These are phyloP conservation scores for Glaucidium brasilianum DNA, from an alignment of 2,113 vertebrate genomes.

Conservation along the genomic window DNA sequence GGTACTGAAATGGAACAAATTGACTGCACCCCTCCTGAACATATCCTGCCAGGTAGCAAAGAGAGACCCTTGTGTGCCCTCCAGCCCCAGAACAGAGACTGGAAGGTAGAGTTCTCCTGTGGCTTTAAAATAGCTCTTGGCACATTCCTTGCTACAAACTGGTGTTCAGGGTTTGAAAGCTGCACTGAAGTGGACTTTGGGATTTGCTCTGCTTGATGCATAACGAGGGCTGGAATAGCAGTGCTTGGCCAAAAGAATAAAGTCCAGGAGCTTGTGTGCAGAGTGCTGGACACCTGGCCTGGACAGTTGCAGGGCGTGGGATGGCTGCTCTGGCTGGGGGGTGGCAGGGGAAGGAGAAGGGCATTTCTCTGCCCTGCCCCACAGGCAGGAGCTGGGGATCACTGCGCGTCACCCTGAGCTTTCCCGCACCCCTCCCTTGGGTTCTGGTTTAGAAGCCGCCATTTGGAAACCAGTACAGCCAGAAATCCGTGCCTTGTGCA, in stretches of 20 bases:
- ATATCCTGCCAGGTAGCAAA: slow-evolving; percentile 95
- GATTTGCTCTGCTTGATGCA: slow-evolving; percentile 41
- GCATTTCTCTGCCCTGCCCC: neutral
- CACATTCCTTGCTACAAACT: neutral
- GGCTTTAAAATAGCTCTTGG: neutral
- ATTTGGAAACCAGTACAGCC: slow-evolving; percentile 37
- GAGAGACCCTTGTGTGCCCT: slow-evolving; percentile 91
- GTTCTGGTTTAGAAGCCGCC: neutral
- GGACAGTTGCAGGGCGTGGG: neutral
- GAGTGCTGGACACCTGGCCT: neutral
- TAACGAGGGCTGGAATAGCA: neutral
- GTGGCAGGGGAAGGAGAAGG: neutral
- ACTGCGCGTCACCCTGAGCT: neutral
- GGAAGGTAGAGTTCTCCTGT: slow-evolving; percentile 83
- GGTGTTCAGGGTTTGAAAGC: neutral
- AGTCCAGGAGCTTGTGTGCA: slow-evolving; percentile 23
- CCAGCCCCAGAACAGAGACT: slow-evolving; percentile 97
- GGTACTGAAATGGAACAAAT: slow-evolving; percentile 94
- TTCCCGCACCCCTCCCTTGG: neutral
- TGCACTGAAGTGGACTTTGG: slow-evolving; percentile 35
- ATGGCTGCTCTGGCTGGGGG: neutral
- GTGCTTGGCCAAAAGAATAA: slow-evolving; percentile 34
- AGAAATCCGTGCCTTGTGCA: slow-evolving; percentile 24
- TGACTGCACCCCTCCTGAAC: slow-evolving; percentile 96
- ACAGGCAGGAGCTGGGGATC: neutral